Evolutionary conservation across 2,888 invertebrate genomes (phyloP).

Genomic region (Proisotoma minuta): DNA sequence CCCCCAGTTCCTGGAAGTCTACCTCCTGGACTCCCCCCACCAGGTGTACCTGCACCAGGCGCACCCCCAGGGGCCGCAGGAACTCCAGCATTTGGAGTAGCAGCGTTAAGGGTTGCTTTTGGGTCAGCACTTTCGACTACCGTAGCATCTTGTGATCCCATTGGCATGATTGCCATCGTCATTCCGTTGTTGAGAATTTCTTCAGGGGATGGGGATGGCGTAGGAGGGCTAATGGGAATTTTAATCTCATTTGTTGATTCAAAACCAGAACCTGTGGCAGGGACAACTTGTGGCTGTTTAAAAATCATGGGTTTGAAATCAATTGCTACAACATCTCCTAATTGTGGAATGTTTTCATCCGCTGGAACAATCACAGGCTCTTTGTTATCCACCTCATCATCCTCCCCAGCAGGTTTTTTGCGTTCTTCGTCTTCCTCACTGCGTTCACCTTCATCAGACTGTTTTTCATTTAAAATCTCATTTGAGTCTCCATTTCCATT

Average conservation of each 20-base stretch:
- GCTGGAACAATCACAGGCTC: not conserved
- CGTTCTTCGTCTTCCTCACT: constrained; percentile 19
- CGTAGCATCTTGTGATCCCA: too few relatives aligned
- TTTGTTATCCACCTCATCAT: constrained; percentile 22
- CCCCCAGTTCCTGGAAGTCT: not conserved
- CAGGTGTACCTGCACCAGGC: not conserved
- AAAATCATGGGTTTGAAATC: too few relatives aligned
- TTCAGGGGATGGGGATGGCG: too few relatives aligned
- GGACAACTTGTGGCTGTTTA: too few relatives aligned
- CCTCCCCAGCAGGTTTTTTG: constrained; percentile 19
- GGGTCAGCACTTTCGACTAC: not conserved
- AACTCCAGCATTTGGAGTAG: not conserved
- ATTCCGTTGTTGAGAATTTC: not conserved
- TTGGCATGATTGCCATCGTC: not conserved
- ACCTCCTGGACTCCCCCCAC: constrained; percentile 13
- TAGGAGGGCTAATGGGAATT: not conserved
- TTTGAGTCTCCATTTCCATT: constrained; percentile 15
- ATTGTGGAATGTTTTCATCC: not conserved
- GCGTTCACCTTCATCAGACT: constrained; percentile 19
- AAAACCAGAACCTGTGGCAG: not conserved
- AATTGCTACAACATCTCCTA: constrained; percentile 4
- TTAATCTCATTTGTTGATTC: constrained; percentile 6
- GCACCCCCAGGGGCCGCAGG: not conserved
- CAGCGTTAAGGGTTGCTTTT: not conserved
- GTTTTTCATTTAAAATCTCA: constrained; percentile 8